Percentiles rank a stretch among this genome's conserved stretches.
These are phyloP conservation scores for Zaprionus capensis DNA, from an alignment of 1,140 invertebrate species.

Conservation along the genomic window DNA sequence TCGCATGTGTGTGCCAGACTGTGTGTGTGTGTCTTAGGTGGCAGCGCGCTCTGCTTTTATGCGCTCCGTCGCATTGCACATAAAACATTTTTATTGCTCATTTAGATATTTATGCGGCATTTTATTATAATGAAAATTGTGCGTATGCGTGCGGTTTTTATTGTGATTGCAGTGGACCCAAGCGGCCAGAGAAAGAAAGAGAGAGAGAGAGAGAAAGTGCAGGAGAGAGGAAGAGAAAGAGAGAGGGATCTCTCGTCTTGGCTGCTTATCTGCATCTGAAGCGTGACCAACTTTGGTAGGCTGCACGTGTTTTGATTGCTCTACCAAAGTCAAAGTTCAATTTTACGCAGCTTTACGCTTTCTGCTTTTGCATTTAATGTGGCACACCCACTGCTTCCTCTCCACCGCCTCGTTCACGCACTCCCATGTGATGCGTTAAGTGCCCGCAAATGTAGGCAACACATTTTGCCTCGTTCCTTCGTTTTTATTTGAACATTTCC, in stretches of 20 bases:
- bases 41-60: slow-evolving; percentile 46
- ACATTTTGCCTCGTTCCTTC: slow-evolving; percentile 45
- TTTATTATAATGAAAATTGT: slow-evolving; percentile 83
- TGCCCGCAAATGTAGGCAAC: slow-evolving; percentile 69
- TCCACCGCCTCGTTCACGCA: slow-evolving; percentile 18
- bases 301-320: slow-evolving; percentile 72
- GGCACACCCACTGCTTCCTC: slow-evolving; percentile 36
- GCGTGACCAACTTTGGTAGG: slow-evolving; percentile 64
- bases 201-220: not conserved
- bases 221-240: not conserved
- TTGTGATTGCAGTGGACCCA: slow-evolving; percentile 76
- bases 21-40: slow-evolving; percentile 26
- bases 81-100: slow-evolving; percentile 83
- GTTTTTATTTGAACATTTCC: slow-evolving; percentile 19
- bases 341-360: slow-evolving; percentile 78
- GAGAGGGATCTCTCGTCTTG: not conserved
- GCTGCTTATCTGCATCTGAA: slow-evolving; percentile 64
- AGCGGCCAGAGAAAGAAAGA: slow-evolving; percentile 2
- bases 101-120: slow-evolving; percentile 81
- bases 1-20: not conserved
- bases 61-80: slow-evolving; percentile 69
- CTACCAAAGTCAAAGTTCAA: slow-evolving; percentile 51
- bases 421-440: slow-evolving; percentile 58
- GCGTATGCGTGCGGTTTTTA: slow-evolving; percentile 80
- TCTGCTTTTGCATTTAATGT: slow-evolving; percentile 66